A percentile compares a stretch with the other conserved stretches of the same genome.
Conservation (phyloP, 2,888 invertebrate genomes). For the Lymantria monacha region DNA sequence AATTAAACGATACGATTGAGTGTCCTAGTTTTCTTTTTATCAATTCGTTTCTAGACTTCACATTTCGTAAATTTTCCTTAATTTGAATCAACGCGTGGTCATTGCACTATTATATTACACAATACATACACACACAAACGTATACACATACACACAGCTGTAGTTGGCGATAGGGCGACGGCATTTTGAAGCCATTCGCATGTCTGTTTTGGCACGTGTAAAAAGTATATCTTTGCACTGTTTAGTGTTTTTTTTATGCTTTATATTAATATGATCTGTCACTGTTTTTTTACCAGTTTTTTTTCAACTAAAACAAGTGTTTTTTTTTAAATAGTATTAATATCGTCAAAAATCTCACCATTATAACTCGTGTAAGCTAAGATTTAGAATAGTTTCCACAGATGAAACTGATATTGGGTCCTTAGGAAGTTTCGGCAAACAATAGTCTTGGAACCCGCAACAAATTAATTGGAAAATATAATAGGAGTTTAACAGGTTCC, state of each 20-base stretch:
- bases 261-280: no score
- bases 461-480: no score
- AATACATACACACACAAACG: constrained; percentile 6
- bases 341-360: no score
- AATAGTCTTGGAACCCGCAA: no score
- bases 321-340: no score
- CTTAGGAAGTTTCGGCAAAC: no score
- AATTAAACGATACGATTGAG: background rate
- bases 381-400: no score
- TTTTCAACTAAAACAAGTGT: no score
- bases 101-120: constrained; percentile 24
- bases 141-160: constrained; percentile 15
- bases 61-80: constrained; percentile 24
- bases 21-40: constrained; percentile 12
- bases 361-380: no score
- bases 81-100: constrained; percentile 8
- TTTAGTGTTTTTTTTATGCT: no score
- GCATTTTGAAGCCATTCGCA: constrained; percentile 36
- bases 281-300: background rate
- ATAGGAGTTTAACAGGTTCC: no score
- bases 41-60: constrained; percentile 17
- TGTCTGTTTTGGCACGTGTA: constrained; percentile 26
- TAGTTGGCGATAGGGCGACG: constrained; percentile 31
- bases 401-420: no score
- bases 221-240: constrained; percentile 9